Conservation (phyloP, 2,113 vertebrate genomes). For the Pitta sordida region DNA sequence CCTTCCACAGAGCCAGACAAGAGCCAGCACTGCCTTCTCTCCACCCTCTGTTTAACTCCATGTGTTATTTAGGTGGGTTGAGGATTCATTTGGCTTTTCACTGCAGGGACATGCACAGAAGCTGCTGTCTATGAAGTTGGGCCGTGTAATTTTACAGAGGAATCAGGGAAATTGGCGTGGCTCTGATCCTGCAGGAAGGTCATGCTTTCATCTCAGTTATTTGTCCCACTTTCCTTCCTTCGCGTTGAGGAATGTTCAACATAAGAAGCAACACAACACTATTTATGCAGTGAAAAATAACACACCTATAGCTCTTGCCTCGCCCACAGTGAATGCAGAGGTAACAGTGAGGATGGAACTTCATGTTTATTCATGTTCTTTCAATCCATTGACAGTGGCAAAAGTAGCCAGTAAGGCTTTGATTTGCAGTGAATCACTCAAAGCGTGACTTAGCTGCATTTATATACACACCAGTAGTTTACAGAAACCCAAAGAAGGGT, state of each 20-base stretch:
- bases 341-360: background rate
- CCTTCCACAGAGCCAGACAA: background rate
- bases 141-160: background rate
- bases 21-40: background rate
- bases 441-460: background rate
- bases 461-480: background rate
- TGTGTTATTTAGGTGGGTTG: background rate
- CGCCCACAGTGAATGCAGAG: background rate
- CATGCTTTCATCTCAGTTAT: background rate
- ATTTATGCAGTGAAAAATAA: background rate
- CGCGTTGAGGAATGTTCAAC: background rate
- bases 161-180: background rate
- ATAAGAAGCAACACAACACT: background rate
- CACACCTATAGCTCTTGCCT: background rate
- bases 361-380: conserved; percentile 10
- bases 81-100: background rate
- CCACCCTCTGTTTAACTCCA: background rate
- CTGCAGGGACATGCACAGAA: background rate
- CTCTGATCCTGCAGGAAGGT: background rate
- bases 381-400: background rate
- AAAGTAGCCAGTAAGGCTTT: background rate
- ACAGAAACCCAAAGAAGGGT: background rate
- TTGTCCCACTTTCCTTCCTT: background rate
- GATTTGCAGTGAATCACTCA: background rate
- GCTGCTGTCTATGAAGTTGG: background rate